phyloP scores from a whole-genome alignment of 2,888 invertebrate species.

The Idaea aversata region DNA sequence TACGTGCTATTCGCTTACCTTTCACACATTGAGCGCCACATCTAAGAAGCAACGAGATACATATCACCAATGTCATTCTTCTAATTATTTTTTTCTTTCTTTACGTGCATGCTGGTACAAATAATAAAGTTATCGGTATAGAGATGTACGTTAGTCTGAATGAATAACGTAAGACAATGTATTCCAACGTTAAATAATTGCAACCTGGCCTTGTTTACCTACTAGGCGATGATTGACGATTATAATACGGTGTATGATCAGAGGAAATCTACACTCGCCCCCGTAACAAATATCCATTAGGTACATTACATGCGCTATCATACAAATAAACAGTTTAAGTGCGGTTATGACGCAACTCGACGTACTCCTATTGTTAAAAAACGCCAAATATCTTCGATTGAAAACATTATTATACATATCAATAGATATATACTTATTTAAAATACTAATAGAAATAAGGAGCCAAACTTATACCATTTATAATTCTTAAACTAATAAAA shows the following conservation, averaged over 20 bases:
- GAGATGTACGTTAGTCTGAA: not conserved
- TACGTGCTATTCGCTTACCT: slow-evolving; percentile 13
- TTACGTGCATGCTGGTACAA: too few species aligned
- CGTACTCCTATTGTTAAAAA: too few species aligned
- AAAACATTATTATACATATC: not conserved
- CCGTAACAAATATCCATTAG: slow-evolving; percentile 2
- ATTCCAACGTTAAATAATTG: slow-evolving; percentile 17
- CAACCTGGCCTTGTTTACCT: slow-evolving; percentile 8
- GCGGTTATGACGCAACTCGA: slow-evolving; percentile 14
- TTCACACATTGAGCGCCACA: slow-evolving; percentile 6
- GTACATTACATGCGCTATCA: slow-evolving; percentile 22
- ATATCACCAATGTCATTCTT: too few species aligned
- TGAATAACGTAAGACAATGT: not conserved
- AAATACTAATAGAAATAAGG: not conserved
- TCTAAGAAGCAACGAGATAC: not conserved
- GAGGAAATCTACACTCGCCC: slow-evolving; percentile 18
- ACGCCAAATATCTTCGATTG: too few species aligned
- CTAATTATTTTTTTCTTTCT: too few species aligned
- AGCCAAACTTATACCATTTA: not conserved
- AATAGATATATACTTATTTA: not conserved
- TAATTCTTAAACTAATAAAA: not conserved
- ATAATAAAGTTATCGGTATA: too few species aligned
- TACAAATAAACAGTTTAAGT: slow-evolving; percentile 23
- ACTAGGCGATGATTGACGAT: slow-evolving; percentile 21
- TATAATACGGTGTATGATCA: slow-evolving; percentile 23